Base-by-base conservation (phyloP, 1,140 invertebrate species). In the Steinernema khuongi region DNA sequence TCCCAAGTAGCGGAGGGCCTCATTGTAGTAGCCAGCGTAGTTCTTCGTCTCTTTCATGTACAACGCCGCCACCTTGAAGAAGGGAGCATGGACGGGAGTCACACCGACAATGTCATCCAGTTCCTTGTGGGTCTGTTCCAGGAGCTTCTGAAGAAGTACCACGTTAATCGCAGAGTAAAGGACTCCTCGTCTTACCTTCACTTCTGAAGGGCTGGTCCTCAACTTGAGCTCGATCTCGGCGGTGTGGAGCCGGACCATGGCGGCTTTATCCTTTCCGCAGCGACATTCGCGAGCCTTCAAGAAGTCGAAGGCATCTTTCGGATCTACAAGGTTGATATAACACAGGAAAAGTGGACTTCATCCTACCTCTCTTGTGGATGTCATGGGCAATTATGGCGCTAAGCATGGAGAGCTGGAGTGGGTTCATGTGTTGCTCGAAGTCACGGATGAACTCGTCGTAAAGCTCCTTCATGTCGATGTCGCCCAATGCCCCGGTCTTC, bases 1-100 rank as follows among this genome's bases (percentile, higher is more conserved):
- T 32, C 96, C 96, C 70, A 99, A 88, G 86, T 95, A 97, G 84
- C 94, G 91, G 7, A 99, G 87, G 31, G 96, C 93, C 76, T 94
- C 92, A 72, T 93, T 90, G 87, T 99, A 99, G 88, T 98, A 99
- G 68, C 91, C 90, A 1, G 92, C 91, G 87, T 94, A 92, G 85
- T 94, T 92, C 19, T 92, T 92, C 86, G 92, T 90, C 67, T 92
- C 89, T 72, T 88, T 90, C 84, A 94, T 92, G 80, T 97, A 93
- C 77, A 95, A 91, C 44, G 94, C 94, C 1, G 94, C 93, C 31
- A 98, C 88, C 76, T 94, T 91, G 85, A 97, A 99, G 87, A 94
- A 99, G 80, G 94, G 89, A 17, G 93, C 93, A 86, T 97, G 96
- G 4, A 98, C 94, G 1, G 92, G 88, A 0, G 94, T 94, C 1